Conservation (phyloP, 2,113 vertebrate genomes). For the Galemys pyrenaicus region DNA sequence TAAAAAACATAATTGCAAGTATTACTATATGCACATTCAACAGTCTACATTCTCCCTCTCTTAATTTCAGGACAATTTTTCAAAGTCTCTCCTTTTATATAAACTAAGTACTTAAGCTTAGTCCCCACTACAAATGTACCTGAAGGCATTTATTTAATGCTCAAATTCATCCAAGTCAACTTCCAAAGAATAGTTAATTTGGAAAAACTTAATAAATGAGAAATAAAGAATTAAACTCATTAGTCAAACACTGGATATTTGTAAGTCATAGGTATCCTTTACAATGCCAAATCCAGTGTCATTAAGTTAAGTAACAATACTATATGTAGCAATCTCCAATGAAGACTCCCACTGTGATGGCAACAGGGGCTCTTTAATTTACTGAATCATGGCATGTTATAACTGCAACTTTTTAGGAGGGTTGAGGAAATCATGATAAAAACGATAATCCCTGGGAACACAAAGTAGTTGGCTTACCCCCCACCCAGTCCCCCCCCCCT, state of each 20-base stretch:
- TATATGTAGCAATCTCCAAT: conserved; percentile 12
- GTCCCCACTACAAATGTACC: background rate
- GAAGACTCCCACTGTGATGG: background rate
- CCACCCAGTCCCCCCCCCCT: too few species aligned
- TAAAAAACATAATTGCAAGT: background rate
- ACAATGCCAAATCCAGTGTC: background rate
- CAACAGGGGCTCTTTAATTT: background rate
- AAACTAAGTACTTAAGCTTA: background rate
- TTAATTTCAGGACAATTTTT: background rate
- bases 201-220: conserved; percentile 10
- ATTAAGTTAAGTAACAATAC: background rate
- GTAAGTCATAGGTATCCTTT: background rate
- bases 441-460: background rate
- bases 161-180: conserved; percentile 6
- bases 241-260: background rate
- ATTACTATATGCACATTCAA: conserved; percentile 11
- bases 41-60: background rate
- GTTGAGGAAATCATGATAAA: conserved; percentile 5
- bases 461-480: too few species aligned
- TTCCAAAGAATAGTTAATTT: conserved; percentile 37
- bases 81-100: background rate
- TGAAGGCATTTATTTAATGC: background rate
- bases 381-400: background rate
- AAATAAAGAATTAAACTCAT: conserved; percentile 46
- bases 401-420: background rate